These are phyloP conservation scores for Hyperoplus immaculatus DNA, from an alignment of 2,797 vertebrate species.

Conservation along the genomic window DNA sequence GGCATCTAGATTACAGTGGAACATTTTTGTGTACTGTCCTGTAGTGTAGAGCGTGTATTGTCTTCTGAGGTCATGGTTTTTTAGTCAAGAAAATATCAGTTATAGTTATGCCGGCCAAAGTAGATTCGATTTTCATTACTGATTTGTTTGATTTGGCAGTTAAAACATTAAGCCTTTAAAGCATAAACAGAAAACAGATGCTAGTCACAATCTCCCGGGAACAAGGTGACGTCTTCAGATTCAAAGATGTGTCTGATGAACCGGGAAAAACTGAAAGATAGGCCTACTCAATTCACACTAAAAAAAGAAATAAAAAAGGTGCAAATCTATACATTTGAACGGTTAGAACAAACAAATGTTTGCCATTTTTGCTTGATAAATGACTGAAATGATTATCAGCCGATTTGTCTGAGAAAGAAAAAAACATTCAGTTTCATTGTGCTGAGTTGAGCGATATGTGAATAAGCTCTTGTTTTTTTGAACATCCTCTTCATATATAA, in stretches of 20 bases:
- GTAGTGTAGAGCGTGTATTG: background rate
- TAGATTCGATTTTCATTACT: background rate
- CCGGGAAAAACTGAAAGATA: background rate
- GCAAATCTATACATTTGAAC: background rate
- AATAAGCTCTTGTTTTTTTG: slow-evolving; percentile 25
- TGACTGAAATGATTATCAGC: background rate
- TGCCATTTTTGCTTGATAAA: background rate
- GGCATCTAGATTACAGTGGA: background rate
- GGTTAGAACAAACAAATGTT: background rate
- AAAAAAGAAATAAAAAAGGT: background rate
- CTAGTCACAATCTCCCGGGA: background rate
- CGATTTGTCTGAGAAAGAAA: no score
- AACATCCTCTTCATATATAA: slow-evolving; percentile 13
- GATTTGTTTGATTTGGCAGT: background rate
- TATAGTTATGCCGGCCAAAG: background rate
- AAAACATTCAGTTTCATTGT: background rate
- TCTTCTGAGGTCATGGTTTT: background rate
- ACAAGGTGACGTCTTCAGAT: background rate
- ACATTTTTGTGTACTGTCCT: background rate
- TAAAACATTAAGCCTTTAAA: background rate
- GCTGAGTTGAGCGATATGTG: slow-evolving; percentile 3
- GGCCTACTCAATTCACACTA: background rate
- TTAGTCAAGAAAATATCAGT: background rate
- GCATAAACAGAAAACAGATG: background rate
- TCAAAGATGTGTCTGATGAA: background rate